Conservation (phyloP, 2,113 vertebrate species). For the Acanthisitta chloris region DNA sequence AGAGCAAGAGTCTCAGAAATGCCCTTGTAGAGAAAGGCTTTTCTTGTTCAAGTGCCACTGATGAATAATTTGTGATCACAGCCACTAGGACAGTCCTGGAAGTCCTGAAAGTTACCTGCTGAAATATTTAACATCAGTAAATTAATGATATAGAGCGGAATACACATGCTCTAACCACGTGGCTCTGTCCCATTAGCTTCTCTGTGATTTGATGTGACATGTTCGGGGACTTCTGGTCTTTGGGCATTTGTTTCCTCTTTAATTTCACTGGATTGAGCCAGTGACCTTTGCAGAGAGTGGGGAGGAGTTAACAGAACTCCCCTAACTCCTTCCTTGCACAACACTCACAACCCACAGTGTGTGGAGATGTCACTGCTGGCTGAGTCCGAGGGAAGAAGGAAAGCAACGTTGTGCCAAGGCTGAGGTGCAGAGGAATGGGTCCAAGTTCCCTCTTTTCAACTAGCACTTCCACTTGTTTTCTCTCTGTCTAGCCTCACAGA, state of each 20-base stretch:
- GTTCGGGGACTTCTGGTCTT: not conserved
- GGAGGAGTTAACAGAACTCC: not conserved
- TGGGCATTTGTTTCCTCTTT: not conserved
- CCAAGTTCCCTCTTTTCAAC: not conserved
- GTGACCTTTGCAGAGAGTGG: not conserved
- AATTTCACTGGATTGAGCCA: not conserved
- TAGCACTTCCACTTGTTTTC: not conserved
- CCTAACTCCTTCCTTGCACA: not conserved
- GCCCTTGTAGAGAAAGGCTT: slow-evolving; percentile 20
- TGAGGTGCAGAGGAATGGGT: not conserved
- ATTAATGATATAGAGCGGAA: slow-evolving; percentile 62
- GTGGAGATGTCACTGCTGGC: not conserved
- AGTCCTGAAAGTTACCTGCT: slow-evolving; percentile 41
- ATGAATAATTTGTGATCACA: slow-evolving; percentile 61
- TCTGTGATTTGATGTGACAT: slow-evolving; percentile 50
- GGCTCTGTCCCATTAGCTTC: not conserved
- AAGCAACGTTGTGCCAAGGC: not conserved
- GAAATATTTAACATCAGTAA: slow-evolving; percentile 65
- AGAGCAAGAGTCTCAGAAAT: not conserved
- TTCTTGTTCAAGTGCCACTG: not conserved
- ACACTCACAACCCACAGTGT: accelerated
- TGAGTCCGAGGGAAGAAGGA: not conserved
- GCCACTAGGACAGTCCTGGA: slow-evolving; percentile 28
- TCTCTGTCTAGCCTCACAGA: not conserved
- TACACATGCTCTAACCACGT: not conserved